Percentiles rank a stretch among this genome's conserved stretches.
Conservation (phyloP, 2,797 vertebrate genomes). For the Pteropus rufus region DNA sequence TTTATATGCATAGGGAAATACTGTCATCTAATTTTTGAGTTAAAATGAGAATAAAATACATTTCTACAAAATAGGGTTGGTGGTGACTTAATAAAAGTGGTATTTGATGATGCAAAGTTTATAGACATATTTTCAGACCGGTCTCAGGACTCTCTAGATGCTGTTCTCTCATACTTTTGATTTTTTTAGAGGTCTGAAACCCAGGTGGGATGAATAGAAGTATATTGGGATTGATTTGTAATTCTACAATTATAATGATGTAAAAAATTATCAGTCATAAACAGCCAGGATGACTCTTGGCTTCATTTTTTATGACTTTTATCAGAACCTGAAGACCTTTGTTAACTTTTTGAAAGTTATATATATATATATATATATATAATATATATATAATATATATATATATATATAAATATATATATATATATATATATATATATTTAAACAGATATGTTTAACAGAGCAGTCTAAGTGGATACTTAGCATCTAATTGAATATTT, state of each 20-base stretch:
- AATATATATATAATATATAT: too few relatives aligned
- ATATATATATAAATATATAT: not conserved
- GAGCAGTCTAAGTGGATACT: not conserved
- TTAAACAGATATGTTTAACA: not conserved
- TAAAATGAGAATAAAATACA: constrained; percentile 1
- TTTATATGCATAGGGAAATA: not conserved
- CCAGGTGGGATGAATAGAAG: not conserved
- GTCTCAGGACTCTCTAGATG: not conserved
- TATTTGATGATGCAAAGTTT: not conserved
- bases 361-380: too few relatives aligned
- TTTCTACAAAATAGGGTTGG: not conserved
- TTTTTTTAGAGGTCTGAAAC: not conserved
- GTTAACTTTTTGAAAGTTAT: not conserved
- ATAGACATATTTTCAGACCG: not conserved
- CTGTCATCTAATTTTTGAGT: not conserved
- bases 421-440: not conserved
- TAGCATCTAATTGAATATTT: not conserved
- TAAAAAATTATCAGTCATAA: not conserved
- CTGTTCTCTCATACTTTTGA: not conserved
- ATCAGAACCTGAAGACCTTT: not conserved
- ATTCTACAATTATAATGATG: not conserved
- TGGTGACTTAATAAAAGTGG: not conserved
- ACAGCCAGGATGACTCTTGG: too few relatives aligned
- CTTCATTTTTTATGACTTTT: not conserved
- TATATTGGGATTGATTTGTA: not conserved